phyloP scores from a whole-genome alignment of 1,140 invertebrate species.

The Drosophila lacertosa region DNA sequence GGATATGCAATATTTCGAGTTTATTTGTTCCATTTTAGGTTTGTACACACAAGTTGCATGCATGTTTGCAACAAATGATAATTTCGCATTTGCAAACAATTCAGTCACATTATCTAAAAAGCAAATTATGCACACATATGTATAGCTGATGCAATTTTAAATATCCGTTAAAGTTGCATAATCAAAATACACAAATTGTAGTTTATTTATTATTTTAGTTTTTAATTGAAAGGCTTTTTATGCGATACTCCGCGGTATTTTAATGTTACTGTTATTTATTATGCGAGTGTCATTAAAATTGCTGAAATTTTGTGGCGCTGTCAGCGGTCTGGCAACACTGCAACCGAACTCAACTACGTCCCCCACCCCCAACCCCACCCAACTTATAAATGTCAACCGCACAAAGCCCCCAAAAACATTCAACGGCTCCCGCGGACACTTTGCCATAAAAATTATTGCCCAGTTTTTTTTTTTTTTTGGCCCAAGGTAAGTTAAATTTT shows the following conservation, averaged over 20 bases:
- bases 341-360: conserved; percentile 29
- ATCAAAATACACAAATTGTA: background rate
- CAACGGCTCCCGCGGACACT: conserved; percentile 19
- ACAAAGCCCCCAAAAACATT: background rate
- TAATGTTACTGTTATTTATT: conserved; percentile 4
- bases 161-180: background rate
- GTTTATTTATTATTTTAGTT: background rate
- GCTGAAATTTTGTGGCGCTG: background rate
- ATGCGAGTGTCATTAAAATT: conserved; percentile 18
- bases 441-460: conserved; percentile 51
- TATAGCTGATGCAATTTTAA: background rate
- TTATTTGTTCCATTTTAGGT: conserved; percentile 4
- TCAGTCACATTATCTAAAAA: background rate
- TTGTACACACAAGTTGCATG: conserved; percentile 9
- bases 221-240: background rate
- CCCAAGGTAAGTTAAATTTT: conserved; percentile 74
- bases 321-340: conserved; percentile 2
- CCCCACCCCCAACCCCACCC: background rate
- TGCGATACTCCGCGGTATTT: background rate
- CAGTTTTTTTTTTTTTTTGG: conserved; percentile 19
- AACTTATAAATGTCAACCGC: conserved; percentile 61
- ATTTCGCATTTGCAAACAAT: background rate
- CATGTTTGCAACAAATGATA: conserved; percentile 12
- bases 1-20: background rate
- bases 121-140: background rate